Evolutionary conservation across 2,888 invertebrate genomes (phyloP).

Genomic region (Lissocephala sabroskyi): DNA sequence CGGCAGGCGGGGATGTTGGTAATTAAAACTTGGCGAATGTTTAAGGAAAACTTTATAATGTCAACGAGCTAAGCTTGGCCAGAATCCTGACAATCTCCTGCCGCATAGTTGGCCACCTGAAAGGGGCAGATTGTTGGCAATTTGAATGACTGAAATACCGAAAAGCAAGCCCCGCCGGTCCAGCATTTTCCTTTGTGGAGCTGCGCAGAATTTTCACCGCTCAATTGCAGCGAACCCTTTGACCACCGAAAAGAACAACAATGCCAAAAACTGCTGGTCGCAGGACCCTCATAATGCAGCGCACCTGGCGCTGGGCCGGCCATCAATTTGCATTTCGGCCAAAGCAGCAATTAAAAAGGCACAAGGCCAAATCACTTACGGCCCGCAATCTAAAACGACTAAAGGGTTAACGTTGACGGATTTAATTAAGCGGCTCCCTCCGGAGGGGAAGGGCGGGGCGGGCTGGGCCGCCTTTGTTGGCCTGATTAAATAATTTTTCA

Average conservation of each 20-base stretch:
- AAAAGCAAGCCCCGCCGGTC: too few relatives aligned
- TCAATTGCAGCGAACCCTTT: too few relatives aligned
- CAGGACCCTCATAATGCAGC: conserved; percentile 27
- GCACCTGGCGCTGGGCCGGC: conserved; percentile 13
- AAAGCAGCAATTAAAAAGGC: conserved; percentile 14
- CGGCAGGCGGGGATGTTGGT: too few relatives aligned
- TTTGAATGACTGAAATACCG: too few relatives aligned
- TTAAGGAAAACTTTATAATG: conserved; percentile 54
- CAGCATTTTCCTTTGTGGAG: too few relatives aligned
- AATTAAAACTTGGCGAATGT: conserved; percentile 52
- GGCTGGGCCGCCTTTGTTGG: conserved; percentile 45
- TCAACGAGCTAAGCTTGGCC: background rate
- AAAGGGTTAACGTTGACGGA: conserved; percentile 23
- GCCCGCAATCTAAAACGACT: background rate
- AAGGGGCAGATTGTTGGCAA: too few relatives aligned
- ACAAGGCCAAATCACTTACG: background rate
- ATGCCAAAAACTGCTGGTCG: conserved; percentile 11
- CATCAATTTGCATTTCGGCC: conserved; percentile 54
- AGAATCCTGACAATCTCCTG: conserved; percentile 53
- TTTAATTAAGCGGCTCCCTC: conserved; percentile 29
- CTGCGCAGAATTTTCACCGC: too few relatives aligned
- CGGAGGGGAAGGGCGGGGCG: too few relatives aligned
- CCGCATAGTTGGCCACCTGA: conserved; percentile 45
- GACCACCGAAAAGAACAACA: conserved; percentile 4
- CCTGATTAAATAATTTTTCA: conserved; percentile 66